phyloP scores from a whole-genome alignment of 2,113 vertebrate genomes.

The Hyaena hyaena region DNA sequence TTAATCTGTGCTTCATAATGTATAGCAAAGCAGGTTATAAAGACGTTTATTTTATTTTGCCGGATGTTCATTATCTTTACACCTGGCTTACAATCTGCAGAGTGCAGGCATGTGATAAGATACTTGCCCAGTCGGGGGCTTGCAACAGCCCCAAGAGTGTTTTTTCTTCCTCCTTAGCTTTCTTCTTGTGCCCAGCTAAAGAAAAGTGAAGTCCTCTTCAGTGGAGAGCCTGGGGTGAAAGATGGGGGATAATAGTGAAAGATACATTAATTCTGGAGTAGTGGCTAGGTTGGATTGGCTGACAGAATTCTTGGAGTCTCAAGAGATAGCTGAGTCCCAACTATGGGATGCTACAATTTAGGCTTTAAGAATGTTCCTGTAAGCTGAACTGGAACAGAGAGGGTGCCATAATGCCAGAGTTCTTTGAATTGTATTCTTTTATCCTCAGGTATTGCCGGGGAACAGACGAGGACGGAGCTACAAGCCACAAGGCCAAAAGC shows the following conservation, averaged over 20 bases:
- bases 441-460: slow-evolving; percentile 88
- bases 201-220: neutral
- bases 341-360: neutral
- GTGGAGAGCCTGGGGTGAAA: neutral
- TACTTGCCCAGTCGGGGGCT: neutral
- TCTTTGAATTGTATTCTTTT: slow-evolving; percentile 46
- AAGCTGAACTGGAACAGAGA: neutral
- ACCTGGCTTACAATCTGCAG: slow-evolving; percentile 8
- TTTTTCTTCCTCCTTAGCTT: neutral
- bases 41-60: neutral
- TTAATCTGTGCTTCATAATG: neutral
- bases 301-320: neutral
- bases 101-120: slow-evolving; percentile 1
- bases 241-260: neutral
- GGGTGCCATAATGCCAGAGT: neutral
- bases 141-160: neutral
- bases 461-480: slow-evolving; percentile 86
- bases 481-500: slow-evolving; percentile 87
- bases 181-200: slow-evolving; percentile 2
- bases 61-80: neutral
- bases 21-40: neutral
- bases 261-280: neutral
- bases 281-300: neutral
- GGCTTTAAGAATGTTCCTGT: neutral
- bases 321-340: neutral